phyloP scores from a whole-genome alignment of 2,888 invertebrate genomes.

The Cheilosia impressa region DNA sequence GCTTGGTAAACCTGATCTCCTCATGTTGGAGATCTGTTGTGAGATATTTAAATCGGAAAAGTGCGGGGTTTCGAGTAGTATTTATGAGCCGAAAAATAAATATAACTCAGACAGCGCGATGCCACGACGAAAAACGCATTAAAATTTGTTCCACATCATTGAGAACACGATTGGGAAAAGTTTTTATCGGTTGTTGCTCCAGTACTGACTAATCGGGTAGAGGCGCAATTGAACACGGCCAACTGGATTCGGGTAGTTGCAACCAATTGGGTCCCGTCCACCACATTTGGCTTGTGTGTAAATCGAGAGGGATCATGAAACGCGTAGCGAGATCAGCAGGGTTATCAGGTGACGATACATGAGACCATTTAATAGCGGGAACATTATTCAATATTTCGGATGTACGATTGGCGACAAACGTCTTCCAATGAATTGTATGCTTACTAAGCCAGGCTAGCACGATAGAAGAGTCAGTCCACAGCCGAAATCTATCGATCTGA shows the following conservation, averaged over 20 bases:
- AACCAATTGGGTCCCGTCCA: background rate
- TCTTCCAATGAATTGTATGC: no score
- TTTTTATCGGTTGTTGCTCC: background rate
- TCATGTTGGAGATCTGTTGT: background rate
- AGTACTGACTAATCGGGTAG: background rate
- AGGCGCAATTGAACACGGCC: background rate
- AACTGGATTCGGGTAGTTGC: background rate
- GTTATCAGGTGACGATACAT: no score
- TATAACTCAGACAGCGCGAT: background rate
- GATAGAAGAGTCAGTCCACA: constrained; percentile 35
- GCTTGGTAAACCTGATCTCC: background rate
- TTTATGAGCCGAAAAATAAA: background rate
- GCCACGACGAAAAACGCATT: background rate
- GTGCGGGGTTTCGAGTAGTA: background rate
- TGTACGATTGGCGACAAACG: no score
- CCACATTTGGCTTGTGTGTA: background rate
- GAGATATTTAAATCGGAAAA: background rate
- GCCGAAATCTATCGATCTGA: background rate
- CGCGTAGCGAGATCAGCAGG: no score
- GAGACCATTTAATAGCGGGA: no score
- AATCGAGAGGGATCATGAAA: no score
- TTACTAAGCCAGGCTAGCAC: constrained; percentile 29
- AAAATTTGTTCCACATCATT: background rate
- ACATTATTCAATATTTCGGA: no score
- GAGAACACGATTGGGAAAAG: background rate